Percentiles rank a stretch among this genome's conserved stretches.
Evolutionary conservation across 2,888 invertebrate genomes (phyloP).

Genomic region (Mimas tiliae): DNA sequence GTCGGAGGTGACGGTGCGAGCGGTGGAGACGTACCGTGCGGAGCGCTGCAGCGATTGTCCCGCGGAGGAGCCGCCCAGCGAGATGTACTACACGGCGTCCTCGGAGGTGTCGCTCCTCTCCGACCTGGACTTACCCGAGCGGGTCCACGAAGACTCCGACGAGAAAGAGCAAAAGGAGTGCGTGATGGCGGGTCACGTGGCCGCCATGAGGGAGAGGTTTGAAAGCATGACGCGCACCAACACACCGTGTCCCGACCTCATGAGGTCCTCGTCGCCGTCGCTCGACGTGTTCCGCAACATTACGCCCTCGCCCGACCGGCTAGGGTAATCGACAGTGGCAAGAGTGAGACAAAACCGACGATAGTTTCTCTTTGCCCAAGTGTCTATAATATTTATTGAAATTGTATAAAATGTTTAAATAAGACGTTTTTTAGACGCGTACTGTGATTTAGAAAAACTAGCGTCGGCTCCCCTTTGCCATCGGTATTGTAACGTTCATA

Average conservation of each 20-base stretch:
- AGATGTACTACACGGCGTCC: constrained; percentile 76
- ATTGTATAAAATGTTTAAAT: no score
- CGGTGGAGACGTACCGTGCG: constrained; percentile 49
- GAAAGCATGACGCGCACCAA: constrained; percentile 78
- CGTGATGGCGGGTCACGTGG: constrained; percentile 78
- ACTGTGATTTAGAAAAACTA: no score
- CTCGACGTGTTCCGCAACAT: constrained; percentile 61
- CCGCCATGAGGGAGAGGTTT: constrained; percentile 80
- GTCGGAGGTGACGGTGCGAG: constrained; percentile 51
- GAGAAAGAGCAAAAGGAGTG: constrained; percentile 58
- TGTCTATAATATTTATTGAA: no score
- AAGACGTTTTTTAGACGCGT: no score
- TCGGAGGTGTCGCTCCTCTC: constrained; percentile 72
- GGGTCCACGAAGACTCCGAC: constrained; percentile 38
- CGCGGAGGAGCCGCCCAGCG: constrained; percentile 57
- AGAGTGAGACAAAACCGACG: no score
- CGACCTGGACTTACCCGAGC: constrained; percentile 59
- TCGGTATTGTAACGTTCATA: no score
- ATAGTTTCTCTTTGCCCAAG: no score
- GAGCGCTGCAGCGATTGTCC: constrained; percentile 46
- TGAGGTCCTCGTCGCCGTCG: constrained; percentile 61
- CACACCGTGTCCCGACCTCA: constrained; percentile 70
- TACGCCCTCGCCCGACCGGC: constrained; percentile 69
- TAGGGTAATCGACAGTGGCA: constrained; percentile 43
- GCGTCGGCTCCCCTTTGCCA: no score